Evolutionary conservation across 2,797 vertebrate genomes (phyloP), one percentile per base, ranked within the genome.

Genomic region (Sus cebifrons): DNA sequence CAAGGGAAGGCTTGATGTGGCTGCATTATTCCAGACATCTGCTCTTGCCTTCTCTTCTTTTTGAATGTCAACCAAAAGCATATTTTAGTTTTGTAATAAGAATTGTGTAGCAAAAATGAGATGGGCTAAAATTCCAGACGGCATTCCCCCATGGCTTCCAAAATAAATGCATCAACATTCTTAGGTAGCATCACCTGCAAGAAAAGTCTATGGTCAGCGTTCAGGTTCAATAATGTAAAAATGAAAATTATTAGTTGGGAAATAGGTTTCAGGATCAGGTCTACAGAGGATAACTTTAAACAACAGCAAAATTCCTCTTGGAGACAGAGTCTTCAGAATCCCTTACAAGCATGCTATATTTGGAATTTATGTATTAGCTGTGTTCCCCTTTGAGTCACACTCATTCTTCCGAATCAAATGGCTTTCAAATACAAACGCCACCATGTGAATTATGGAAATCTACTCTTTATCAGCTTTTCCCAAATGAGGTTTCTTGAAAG

Each of bases 161-260:
- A 96, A 98, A 93, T 79, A 90, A 95, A 94, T 56, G 44, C 74
- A 90, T 81, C 78, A 56, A 92, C 82, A 91, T 73, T 97, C 85
- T 97, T 84, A 89, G 68, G 96, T 95, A 96, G 83, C 71, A 95
- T 65, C 78, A 97, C 86, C 91, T 95, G 75, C 54, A 86, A 95
- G 84, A 87, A 96, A 98, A 97, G 64, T 65, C 86, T 85, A 60
- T 68, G 93, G 75, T 96, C 94, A 97, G 93, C 77, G 0, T 83
- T 94, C 86, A 94, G 75, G 64, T 49, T 92, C 85, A 81, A 86
- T 95, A 97, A 96, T 90, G 27, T 78, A 95, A 94, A 96, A 93
- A 94, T 91, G 77, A 94, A 97, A 95, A 96, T 94, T 97, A 94
- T 81, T 91, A 94, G 62, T 68, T 96, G 32, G 86, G 67, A 97